Evolutionary conservation across 2,797 vertebrate species (phyloP), one percentile per base, ranked within the genome.

Genomic region (Moxostoma hubbsi): DNA sequence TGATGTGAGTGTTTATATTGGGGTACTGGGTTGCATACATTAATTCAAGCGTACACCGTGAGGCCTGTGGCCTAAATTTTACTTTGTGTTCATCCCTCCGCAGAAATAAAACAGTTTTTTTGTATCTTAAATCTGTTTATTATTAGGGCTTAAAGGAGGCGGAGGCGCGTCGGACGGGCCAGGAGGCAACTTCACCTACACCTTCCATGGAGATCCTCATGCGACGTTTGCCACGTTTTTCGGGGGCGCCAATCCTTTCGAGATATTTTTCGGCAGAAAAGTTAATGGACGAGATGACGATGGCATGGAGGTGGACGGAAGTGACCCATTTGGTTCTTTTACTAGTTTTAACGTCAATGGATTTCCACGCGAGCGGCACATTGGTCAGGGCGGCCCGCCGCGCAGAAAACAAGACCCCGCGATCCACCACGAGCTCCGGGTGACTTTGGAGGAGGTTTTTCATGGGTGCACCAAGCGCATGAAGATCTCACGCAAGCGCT

Each of bases 201-300:
- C 97, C 46, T 99, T 99, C 91, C 98, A 99, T 0, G 98, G 98
- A 0, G 98, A 99, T 85, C 98, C 98, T n/a, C 98, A 99, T 10
- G 98, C 98, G 79, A 99, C 98, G 0, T 99, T 99, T 73, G 96
- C 96, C 86, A 97, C 98, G 15, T 99, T 99, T 91, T 99, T 99
- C 0, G 97, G 97, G 7, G 98, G 97, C 58, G 94, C 97, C 75
- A 99, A 98, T 88, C 98, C 98, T 63, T 99, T 99, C 74, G 98
- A 99, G 87, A 97, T 99, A 85, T 99, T 99, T 92, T 99, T 99
- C 71, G 96, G 98, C 18, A 95, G 97, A 53, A 96, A 97, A 81
- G 94, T 93, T 73, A 96, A 95, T 57, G 95, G 96, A 71, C 92
- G 97, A 77, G 97, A 98, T 9, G 90, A 95, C 47, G 98, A 99